Conservation (phyloP, 1,140 invertebrate species). For the Drosophila truncata region DNA sequence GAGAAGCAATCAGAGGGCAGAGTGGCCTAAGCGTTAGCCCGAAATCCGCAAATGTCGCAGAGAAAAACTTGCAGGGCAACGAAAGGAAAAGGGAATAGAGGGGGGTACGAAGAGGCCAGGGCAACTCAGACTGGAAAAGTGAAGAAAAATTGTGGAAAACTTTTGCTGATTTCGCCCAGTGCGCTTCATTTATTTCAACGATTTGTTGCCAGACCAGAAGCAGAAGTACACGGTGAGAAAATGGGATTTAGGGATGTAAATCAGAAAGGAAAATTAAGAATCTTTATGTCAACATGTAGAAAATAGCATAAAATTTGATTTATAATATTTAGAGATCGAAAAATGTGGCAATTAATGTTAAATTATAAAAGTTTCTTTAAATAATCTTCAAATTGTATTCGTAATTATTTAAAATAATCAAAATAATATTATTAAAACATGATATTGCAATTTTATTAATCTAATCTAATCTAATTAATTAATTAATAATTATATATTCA, state of each 20-base stretch:
- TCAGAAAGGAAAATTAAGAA: background rate
- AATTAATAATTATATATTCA: rapidly evolving
- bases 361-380: no score
- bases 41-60: constrained; percentile 80
- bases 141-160: constrained; percentile 82
- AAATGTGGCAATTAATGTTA: no score
- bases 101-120: background rate
- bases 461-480: no score
- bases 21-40: constrained; percentile 64
- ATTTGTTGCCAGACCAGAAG: constrained; percentile 73
- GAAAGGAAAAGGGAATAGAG: background rate
- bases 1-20: constrained; percentile 19
- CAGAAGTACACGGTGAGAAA: background rate
- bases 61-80: constrained; percentile 41
- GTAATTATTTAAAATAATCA: no score
- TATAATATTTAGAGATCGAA: no score
- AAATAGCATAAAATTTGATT: no score
- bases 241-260: background rate
- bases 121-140: constrained; percentile 61
- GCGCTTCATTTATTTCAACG: constrained; percentile 83
- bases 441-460: no score
- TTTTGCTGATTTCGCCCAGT: constrained; percentile 82
- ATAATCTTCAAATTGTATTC: no score
- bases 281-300: no score
- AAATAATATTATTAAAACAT: no score